Conservation (phyloP, 2,888 invertebrate species). For the Gortyna flavago region DNA sequence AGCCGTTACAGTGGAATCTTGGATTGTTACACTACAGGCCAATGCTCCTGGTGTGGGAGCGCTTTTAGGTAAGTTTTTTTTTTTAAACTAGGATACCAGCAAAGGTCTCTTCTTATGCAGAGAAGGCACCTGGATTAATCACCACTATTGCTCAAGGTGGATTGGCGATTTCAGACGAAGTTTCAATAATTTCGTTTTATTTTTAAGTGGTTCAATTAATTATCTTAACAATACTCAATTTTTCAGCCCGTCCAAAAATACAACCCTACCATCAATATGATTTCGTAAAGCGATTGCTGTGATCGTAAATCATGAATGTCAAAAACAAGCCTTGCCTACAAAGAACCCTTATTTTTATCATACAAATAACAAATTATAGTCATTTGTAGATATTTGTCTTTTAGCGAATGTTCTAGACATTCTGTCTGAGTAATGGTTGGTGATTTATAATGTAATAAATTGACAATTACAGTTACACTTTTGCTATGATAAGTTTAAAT, state of each 20-base stretch:
- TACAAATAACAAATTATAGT: slow-evolving; percentile 43
- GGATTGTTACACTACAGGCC: too few species aligned
- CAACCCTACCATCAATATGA: slow-evolving; percentile 12
- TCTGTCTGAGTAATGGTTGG: slow-evolving; percentile 1
- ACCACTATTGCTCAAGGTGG: neutral
- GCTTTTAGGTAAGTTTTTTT: neutral
- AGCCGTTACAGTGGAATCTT: too few species aligned
- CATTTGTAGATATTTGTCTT: slow-evolving; percentile 42
- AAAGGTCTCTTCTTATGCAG: neutral
- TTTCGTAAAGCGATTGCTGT: slow-evolving; percentile 16
- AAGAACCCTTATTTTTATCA: slow-evolving; percentile 50
- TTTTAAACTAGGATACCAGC: too few species aligned
- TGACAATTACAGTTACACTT: slow-evolving; percentile 17
- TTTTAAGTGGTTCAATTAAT: neutral
- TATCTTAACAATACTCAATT: neutral
- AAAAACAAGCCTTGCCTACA: slow-evolving; percentile 40
- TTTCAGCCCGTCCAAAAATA: neutral
- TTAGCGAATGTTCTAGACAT: slow-evolving; percentile 15
- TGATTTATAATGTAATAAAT: slow-evolving; percentile 17
- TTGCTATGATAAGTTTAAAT: neutral
- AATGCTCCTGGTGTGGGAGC: too few species aligned
- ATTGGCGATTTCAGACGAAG: neutral
- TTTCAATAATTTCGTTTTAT: neutral
- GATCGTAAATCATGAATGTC: slow-evolving; percentile 53
- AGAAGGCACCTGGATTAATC: neutral